phyloP scores from a whole-genome alignment of 2,888 invertebrate genomes.

The Trileptium ribeirensis region DNA sequence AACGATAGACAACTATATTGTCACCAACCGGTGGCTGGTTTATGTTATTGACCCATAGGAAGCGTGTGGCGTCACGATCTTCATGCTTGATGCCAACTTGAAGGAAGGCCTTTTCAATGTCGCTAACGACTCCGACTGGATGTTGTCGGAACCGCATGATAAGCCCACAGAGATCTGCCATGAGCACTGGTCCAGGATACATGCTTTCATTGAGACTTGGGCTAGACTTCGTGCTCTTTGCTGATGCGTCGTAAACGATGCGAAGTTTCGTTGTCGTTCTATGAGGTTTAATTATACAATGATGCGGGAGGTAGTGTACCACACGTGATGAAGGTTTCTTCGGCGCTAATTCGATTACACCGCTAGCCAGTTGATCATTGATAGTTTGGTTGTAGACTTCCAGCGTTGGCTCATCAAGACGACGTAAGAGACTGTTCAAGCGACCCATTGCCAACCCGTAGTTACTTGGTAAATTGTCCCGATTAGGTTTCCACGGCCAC shows the following conservation, averaged over 20 bases:
- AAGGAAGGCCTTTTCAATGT: too few relatives aligned
- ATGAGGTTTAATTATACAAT: constrained; percentile 24
- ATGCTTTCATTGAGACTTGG: constrained; percentile 32
- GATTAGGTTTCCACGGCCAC: neutral
- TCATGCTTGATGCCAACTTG: constrained; percentile 26
- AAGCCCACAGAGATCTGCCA: constrained; percentile 26
- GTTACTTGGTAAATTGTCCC: neutral
- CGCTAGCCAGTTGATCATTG: constrained; percentile 14
- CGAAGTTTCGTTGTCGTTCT: constrained; percentile 36
- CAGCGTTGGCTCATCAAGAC: neutral
- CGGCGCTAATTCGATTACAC: constrained; percentile 22
- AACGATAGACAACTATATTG: neutral
- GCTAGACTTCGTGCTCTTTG: constrained; percentile 14
- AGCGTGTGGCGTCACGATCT: constrained; percentile 29
- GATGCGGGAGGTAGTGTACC: constrained; percentile 33
- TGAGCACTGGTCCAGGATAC: constrained; percentile 28
- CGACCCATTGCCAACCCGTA: neutral
- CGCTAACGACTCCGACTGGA: too few relatives aligned
- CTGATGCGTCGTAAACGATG: constrained; percentile 39
- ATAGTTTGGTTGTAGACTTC: constrained; percentile 21
- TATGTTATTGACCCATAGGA: constrained; percentile 27
- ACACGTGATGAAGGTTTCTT: neutral
- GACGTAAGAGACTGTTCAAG: neutral
- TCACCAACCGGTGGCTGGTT: neutral
- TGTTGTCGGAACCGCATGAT: too few relatives aligned